These are phyloP conservation scores for Onychorhynchus coronatus DNA, from an alignment of 2,113 vertebrate species.

Conservation along the genomic window DNA sequence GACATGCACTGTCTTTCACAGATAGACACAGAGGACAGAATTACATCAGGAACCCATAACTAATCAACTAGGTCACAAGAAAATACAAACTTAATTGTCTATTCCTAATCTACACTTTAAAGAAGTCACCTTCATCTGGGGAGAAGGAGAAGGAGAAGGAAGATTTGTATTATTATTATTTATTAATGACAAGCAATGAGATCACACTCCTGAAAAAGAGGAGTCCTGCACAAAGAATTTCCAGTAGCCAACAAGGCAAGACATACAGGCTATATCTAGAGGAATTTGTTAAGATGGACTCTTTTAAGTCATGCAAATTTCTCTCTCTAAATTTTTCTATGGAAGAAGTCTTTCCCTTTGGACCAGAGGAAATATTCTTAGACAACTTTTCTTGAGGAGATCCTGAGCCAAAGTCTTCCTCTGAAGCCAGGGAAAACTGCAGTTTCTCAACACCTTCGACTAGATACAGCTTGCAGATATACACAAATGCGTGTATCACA, in stretches of 20 bases:
- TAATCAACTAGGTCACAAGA: background rate
- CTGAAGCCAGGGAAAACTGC: background rate
- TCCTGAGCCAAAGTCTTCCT: background rate
- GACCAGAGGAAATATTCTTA: background rate
- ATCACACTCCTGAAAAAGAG: background rate
- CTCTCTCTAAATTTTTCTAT: background rate
- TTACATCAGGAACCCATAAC: background rate
- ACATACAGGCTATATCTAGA: background rate
- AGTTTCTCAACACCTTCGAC: background rate
- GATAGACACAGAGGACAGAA: background rate
- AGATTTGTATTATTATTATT: background rate
- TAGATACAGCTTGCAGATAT: background rate
- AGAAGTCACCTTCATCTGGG: background rate
- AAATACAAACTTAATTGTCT: background rate
- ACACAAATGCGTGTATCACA: background rate
- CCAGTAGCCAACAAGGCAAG: background rate
- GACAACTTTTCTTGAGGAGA: background rate
- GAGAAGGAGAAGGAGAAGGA: background rate
- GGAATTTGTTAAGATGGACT: background rate
- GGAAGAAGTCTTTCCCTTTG: background rate
- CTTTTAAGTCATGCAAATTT: background rate
- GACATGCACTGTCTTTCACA: background rate
- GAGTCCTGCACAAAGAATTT: background rate
- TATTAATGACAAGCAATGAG: background rate
- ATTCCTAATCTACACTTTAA: background rate